phyloP scores from a whole-genome alignment of 2,888 invertebrate genomes.

The Rhamphomyia laevipes region DNA sequence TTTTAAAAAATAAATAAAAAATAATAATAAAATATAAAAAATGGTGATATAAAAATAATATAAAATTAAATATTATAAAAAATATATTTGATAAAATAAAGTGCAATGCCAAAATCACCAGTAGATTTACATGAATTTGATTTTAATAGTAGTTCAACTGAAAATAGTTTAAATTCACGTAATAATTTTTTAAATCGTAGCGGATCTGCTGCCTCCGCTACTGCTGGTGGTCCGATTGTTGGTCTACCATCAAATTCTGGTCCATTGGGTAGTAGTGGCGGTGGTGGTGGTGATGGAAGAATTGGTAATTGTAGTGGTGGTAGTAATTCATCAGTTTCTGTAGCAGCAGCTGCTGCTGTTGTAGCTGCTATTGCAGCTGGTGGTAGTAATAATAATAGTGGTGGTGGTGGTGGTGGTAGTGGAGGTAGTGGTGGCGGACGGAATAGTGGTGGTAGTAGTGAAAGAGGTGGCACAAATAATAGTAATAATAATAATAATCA shows the following conservation, averaged over 20 bases:
- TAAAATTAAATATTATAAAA: no score
- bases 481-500: constrained; percentile 16
- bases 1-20: not conserved
- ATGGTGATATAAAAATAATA: no score
- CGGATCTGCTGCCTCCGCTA: constrained; percentile 18
- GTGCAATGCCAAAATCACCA: constrained; percentile 26
- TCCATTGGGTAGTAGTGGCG: not conserved
- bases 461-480: constrained; percentile 20
- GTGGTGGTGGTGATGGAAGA: constrained; percentile 19
- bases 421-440: constrained; percentile 12
- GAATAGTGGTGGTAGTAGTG: constrained; percentile 5
- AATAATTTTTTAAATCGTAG: constrained; percentile 31
- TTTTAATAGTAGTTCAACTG: constrained; percentile 33
- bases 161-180: constrained; percentile 32
- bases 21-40: not conserved
- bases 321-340: not conserved
- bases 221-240: no score
- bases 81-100: no score
- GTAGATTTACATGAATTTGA: constrained; percentile 37
- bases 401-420: constrained; percentile 15
- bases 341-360: constrained; percentile 5
- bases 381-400: constrained; percentile 13
- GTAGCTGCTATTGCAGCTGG: not conserved
- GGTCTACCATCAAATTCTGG: not conserved
- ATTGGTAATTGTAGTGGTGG: constrained; percentile 5